A percentile compares a stretch with the other conserved stretches of the same genome.
Conservation (phyloP, 1,140 invertebrate genomes). For the Heliconius melpomene region DNA sequence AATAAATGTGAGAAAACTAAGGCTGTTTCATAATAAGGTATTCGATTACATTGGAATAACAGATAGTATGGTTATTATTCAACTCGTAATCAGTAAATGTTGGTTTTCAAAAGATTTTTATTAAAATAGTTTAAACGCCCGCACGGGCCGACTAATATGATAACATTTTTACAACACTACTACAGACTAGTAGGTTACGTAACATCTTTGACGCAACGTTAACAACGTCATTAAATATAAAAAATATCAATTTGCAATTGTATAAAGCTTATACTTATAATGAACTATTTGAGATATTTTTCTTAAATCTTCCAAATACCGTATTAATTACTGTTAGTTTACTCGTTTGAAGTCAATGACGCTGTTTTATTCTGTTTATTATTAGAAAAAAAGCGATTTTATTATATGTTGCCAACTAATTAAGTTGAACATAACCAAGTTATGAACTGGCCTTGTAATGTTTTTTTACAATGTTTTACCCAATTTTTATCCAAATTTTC, state of each 20-base stretch:
- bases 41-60: not conserved
- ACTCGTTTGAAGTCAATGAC: constrained; percentile 2
- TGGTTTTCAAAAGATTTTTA: too few relatives aligned
- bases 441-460: not conserved
- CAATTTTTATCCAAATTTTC: too few relatives aligned
- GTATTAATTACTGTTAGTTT: constrained; percentile 6
- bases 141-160: too few relatives aligned
- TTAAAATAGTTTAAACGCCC: too few relatives aligned
- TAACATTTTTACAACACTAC: too few relatives aligned
- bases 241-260: too few relatives aligned
- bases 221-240: too few relatives aligned
- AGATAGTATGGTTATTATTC: not conserved
- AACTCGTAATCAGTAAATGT: too few relatives aligned
- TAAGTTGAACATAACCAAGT: not conserved
- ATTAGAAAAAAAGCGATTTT: not conserved
- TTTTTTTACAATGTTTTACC: not conserved
- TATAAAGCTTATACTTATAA: not conserved
- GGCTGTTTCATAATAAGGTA: not conserved
- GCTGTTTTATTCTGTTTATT: not conserved
- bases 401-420: not conserved
- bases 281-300: not conserved
- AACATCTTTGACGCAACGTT: too few relatives aligned
- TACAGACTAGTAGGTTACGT: too few relatives aligned
- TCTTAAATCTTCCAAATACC: not conserved
- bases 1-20: not conserved